A percentile compares a stretch with the other conserved stretches of the same genome.
These are phyloP conservation scores for Drosophila ustulata DNA, from an alignment of 2,888 invertebrate species.

Conservation along the genomic window DNA sequence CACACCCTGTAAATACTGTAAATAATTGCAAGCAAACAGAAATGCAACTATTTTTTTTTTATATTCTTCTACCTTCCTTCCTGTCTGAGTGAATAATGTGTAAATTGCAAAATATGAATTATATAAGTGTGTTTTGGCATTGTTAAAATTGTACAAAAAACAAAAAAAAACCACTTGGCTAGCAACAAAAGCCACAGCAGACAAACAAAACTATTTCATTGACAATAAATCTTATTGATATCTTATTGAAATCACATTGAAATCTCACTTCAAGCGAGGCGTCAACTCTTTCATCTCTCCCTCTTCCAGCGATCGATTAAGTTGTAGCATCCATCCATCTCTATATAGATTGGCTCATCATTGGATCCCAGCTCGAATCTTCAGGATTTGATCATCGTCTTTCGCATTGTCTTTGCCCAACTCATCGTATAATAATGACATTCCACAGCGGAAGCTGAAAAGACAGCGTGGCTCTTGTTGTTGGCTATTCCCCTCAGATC, in stretches of 20 bases:
- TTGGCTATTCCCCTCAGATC: not conserved
- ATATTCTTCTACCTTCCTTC: constrained; percentile 15
- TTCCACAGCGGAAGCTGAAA: constrained; percentile 7
- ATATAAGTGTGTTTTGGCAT: constrained; percentile 28
- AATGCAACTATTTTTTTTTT: constrained; percentile 11
- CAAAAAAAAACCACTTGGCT: not conserved
- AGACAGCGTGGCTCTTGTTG: not conserved
- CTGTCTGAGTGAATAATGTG: constrained; percentile 1
- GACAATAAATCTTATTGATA: constrained; percentile 22
- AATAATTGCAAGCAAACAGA: constrained; percentile 41
- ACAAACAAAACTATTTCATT: constrained; percentile 1
- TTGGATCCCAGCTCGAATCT: not conserved
- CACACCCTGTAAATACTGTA: constrained; percentile 69
- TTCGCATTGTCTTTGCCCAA: constrained; percentile 3
- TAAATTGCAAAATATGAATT: constrained; percentile 3
- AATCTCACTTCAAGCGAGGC: not conserved
- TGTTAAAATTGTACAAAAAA: constrained; percentile 4
- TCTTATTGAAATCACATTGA: not conserved
- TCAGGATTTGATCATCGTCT: constrained; percentile 5
- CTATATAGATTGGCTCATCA: constrained; percentile 2
- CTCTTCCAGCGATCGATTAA: not conserved
- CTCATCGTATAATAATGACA: constrained; percentile 1
- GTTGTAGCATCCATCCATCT: constrained; percentile 1
- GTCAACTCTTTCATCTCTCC: constrained; percentile 4
- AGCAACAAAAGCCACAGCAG: constrained; percentile 4